Conservation (phyloP, 1,140 invertebrate genomes). For the Orchestia grillus region DNA sequence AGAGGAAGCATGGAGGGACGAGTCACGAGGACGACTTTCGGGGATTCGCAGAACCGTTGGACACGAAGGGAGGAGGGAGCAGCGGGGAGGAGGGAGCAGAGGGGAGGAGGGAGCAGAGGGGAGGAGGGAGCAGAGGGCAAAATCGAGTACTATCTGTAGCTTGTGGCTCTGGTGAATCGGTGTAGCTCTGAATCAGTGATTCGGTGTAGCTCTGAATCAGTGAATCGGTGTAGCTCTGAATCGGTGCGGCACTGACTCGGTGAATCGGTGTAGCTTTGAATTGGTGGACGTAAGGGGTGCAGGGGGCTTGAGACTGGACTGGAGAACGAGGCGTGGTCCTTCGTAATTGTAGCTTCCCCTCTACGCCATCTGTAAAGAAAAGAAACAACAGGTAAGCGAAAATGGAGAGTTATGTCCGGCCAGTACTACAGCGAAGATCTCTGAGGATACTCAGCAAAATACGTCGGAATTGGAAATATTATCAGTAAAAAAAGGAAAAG, state of each 20-base stretch:
- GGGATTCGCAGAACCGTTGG: neutral
- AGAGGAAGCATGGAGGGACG: neutral
- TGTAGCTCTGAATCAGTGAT: too few relatives aligned
- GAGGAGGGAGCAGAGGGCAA: slow-evolving; percentile 42
- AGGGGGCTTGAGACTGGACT: neutral
- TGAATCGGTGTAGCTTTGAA: too few relatives aligned
- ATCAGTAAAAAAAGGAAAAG: neutral
- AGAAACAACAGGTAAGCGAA: neutral
- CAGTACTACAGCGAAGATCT: neutral
- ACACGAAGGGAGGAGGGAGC: neutral
- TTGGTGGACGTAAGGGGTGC: too few relatives aligned
- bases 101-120: neutral
- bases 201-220: too few relatives aligned
- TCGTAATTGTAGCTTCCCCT: neutral
- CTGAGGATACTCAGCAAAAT: neutral
- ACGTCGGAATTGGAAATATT: neutral
- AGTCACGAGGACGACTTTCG: neutral
- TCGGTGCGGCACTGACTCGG: too few relatives aligned
- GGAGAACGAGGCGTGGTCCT: neutral
- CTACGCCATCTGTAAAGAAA: slow-evolving; percentile 10
- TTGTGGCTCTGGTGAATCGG: too few relatives aligned
- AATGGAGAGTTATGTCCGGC: neutral
- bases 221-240: too few relatives aligned
- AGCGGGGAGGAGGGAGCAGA: neutral
- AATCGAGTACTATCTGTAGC: slow-evolving; percentile 19